Conservation (phyloP, 2,797 vertebrate genomes). For the Falco berigora region DNA sequence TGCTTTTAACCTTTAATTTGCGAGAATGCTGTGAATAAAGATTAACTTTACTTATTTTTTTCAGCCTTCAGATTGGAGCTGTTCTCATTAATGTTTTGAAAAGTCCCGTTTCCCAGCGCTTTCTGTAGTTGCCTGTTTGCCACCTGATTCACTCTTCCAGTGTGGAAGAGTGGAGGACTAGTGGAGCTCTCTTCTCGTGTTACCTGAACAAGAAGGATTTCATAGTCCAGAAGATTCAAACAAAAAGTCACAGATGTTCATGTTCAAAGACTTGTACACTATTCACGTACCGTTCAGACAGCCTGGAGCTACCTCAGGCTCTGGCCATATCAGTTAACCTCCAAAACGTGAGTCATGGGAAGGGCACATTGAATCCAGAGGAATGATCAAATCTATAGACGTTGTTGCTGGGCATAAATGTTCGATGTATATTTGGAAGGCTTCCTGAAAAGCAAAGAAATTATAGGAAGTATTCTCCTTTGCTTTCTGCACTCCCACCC, state of each 20-base stretch:
- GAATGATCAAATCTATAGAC: neutral
- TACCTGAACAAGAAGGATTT: neutral
- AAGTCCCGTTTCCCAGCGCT: slow-evolving; percentile 1
- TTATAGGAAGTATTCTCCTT: neutral
- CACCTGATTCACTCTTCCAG: neutral
- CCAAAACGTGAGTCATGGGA: neutral
- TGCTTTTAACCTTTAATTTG: slow-evolving; percentile 57
- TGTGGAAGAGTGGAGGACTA: neutral
- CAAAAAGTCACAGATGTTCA: neutral
- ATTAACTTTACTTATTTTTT: slow-evolving; percentile 37
- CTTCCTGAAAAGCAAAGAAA: neutral
- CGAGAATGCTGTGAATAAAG: slow-evolving; percentile 42
- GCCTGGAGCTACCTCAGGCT: neutral
- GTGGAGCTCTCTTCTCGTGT: neutral
- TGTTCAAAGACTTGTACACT: neutral
- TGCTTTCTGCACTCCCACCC: neutral
- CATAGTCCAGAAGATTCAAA: neutral
- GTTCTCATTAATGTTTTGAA: neutral
- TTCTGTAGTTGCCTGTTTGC: neutral
- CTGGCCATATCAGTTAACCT: neutral
- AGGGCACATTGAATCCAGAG: neutral
- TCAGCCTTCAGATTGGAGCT: slow-evolving; percentile 18
- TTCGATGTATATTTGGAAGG: neutral
- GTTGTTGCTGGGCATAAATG: neutral
- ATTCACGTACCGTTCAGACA: neutral